Evolutionary conservation across 2,888 invertebrate species (phyloP), one percentile per base, ranked within the genome.

Genomic region (Polyommatus icarus): DNA sequence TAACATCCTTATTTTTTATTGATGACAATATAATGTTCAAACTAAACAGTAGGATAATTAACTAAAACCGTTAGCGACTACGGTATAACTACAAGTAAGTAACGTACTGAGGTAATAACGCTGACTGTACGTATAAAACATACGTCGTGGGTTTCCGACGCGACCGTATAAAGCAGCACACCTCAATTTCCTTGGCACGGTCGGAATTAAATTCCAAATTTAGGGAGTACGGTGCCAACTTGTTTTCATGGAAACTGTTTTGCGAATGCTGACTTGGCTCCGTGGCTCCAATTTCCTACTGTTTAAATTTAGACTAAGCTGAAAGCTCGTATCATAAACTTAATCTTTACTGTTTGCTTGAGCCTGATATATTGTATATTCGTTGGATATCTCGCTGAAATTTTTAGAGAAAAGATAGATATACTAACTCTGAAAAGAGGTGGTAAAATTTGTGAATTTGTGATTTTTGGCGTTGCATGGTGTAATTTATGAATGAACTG

Each of bases 241-340:
- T 80, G 78, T 79, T 79, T 80, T 79, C 78, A 77, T 59, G 76
- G 76, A 78, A 79, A 77, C 78, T 77, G 78, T 78, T 80, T 81
- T 78, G 77, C 76, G 77, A 79, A 80, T 77, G 80, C 78, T 79
- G 80, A 78, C 75, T 80, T 78, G 71, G 78, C 80, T 76, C 20
- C 73, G 78, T 71, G 61, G 79, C 76, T 76, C 79, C 78, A 79
- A 78, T 79, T 79, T 76, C 78, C 54, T 78, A 71, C 72, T 79
- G 78, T 78, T 77, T 71, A 76, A 61, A 78, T 80, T 78, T 73
- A 79, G 78, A 77, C 78, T 75, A 77, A 79, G 78, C 71, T 79
- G 75, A 59, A 73, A 75, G 75, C 77, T 76, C 72, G 46, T 76
- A 76, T 71, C 59, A 77, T 77, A 77, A 77, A 77, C 73, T 77